Percentiles rank a stretch among this genome's conserved stretches.
Conservation (phyloP, 1,140 invertebrate species). For the Drosophila sp. region DNA sequence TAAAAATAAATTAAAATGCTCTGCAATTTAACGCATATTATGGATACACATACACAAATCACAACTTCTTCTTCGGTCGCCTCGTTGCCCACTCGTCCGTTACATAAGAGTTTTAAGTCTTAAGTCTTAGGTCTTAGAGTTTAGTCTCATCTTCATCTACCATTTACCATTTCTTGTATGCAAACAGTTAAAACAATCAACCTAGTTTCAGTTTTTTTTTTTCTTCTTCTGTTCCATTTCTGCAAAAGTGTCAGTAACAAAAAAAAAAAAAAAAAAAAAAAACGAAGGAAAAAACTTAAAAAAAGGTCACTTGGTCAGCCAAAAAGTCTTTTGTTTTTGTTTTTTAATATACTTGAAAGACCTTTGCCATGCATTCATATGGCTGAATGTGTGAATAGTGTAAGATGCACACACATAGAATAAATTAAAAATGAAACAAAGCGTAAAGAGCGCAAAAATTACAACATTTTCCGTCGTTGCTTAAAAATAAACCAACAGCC, state of each 20-base stretch:
- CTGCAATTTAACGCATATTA: constrained; percentile 55
- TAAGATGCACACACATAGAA: constrained; percentile 68
- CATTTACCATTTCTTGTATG: constrained; percentile 57
- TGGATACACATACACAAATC: constrained; percentile 47
- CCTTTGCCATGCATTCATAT: constrained; percentile 54
- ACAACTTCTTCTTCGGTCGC: constrained; percentile 44
- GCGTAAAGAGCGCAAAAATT: constrained; percentile 78
- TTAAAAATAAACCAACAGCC: constrained; percentile 47
- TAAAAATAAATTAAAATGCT: constrained; percentile 46
- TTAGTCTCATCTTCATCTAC: constrained; percentile 37
- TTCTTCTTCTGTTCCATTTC: constrained; percentile 55
- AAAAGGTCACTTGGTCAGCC: constrained; percentile 78
- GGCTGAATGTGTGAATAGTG: constrained; percentile 59
- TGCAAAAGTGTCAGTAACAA: constrained; percentile 72
- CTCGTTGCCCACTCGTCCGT: constrained; percentile 53
- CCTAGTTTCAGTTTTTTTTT: constrained; percentile 25
- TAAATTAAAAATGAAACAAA: constrained; percentile 82
- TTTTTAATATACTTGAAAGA: constrained; percentile 57
- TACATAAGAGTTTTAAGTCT: constrained; percentile 34
- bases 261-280: not conserved
- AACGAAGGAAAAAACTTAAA: constrained; percentile 20
- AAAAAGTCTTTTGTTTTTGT: constrained; percentile 61
- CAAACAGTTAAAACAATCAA: constrained; percentile 55
- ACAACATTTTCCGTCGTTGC: constrained; percentile 78
- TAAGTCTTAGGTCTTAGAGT: constrained; percentile 19